phyloP scores from a whole-genome alignment of 2,888 invertebrate species.

The Scrobipalpa atriplicella region DNA sequence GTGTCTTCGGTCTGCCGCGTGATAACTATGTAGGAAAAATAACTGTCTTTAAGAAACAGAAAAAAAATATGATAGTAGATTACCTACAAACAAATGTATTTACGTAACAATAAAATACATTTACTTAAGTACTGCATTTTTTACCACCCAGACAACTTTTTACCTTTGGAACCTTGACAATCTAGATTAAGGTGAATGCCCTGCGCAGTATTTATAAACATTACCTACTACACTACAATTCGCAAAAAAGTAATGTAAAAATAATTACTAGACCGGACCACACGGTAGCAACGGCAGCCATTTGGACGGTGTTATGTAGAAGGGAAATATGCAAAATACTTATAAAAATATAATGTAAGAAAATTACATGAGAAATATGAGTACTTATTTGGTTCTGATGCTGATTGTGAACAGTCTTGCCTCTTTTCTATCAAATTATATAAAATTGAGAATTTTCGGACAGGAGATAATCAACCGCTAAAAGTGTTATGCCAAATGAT shows the following conservation, averaged over 20 bases:
- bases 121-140: background rate
- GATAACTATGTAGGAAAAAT: too few relatives aligned
- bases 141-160: constrained; percentile 1
- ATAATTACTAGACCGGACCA: constrained; percentile 29
- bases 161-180: constrained; percentile 24
- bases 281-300: constrained; percentile 13
- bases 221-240: constrained; percentile 24
- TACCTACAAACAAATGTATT: background rate
- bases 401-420: too few relatives aligned
- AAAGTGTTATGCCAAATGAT: too few relatives aligned
- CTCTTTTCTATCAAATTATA: too few relatives aligned
- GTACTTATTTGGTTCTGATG: too few relatives aligned
- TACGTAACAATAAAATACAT: constrained; percentile 1
- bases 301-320: constrained; percentile 11
- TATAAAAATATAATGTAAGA: background rate
- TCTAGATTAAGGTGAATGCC: constrained; percentile 28
- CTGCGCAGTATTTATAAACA: constrained; percentile 23
- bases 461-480: too few relatives aligned
- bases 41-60: too few relatives aligned
- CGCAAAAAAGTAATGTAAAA: constrained; percentile 30
- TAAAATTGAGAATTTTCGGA: too few relatives aligned
- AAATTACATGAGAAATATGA: background rate
- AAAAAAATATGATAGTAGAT: too few relatives aligned
- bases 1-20: too few relatives aligned
- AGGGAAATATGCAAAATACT: background rate